Percentiles rank a stretch among this genome's conserved stretches.
Evolutionary conservation across 2,797 vertebrate species (phyloP).

Genomic region (Brachyrhaphis roseni): DNA sequence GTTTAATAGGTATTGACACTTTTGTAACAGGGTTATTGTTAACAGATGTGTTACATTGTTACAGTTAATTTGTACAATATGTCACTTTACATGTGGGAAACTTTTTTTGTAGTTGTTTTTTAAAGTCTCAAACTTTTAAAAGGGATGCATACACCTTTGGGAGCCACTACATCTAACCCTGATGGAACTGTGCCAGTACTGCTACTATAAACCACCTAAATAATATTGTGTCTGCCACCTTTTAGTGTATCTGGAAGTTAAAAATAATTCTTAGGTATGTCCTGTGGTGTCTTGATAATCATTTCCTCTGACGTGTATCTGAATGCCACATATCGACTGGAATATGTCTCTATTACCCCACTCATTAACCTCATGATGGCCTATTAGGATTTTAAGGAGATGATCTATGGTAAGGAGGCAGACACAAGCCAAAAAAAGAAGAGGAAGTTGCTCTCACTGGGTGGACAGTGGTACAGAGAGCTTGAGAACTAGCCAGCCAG

Average conservation of each 20-base stretch:
- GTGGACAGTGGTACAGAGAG: conserved; percentile 56
- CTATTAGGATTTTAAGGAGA: conserved; percentile 52
- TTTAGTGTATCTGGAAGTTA: conserved; percentile 16
- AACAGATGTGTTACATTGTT: background rate
- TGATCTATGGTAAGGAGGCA: conserved; percentile 46
- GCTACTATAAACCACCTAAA: conserved; percentile 2
- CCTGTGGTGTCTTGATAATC: conserved; percentile 27
- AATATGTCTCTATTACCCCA: conserved; percentile 70
- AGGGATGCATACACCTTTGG: background rate
- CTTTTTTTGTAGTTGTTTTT: background rate
- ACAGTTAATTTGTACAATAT: background rate
- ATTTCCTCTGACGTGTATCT: conserved; percentile 58
- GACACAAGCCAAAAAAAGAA: conserved; percentile 49
- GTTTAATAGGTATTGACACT: background rate
- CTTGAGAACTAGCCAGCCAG: conserved; percentile 55
- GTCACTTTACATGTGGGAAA: no score
- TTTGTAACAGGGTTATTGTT: background rate
- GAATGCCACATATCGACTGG: conserved; percentile 76
- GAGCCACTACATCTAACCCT: conserved; percentile 5
- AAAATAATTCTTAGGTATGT: conserved; percentile 40
- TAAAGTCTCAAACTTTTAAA: background rate
- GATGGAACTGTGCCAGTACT: conserved; percentile 27
- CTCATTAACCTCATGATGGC: conserved; percentile 75
- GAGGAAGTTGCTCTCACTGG: conserved; percentile 54
- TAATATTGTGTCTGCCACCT: conserved; percentile 12